A percentile compares a stretch with the other conserved stretches of the same genome.
phyloP scores from a whole-genome alignment of 2,113 vertebrate species.

The Pao palembangensis region DNA sequence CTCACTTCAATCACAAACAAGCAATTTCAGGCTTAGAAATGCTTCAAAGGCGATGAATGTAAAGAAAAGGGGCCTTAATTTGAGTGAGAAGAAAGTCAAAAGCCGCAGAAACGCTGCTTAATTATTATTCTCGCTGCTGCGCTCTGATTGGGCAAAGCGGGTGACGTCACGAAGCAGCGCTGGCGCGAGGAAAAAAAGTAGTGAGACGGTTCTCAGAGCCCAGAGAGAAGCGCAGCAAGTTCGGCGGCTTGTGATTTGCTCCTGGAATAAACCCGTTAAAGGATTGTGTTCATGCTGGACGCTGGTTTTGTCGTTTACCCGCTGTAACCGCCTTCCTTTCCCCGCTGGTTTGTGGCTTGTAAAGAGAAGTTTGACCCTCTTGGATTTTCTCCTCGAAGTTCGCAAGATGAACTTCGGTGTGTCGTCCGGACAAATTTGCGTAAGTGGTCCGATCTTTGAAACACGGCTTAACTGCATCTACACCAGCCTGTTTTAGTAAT shows the following conservation, averaged over 20 bases:
- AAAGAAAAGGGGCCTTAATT: not conserved
- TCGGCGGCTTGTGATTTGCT: not conserved
- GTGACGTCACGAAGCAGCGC: too few relatives aligned
- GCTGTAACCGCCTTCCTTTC: not conserved
- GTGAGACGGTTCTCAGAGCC: not conserved
- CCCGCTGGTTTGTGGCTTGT: conserved; percentile 7
- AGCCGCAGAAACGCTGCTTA: too few relatives aligned
- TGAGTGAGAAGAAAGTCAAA: too few relatives aligned
- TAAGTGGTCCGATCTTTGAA: conserved; percentile 37
- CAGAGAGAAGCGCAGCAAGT: not conserved
- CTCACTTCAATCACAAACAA: not conserved
- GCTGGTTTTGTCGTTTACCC: not conserved
- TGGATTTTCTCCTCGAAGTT: conserved; percentile 59
- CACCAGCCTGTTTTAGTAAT: not conserved
- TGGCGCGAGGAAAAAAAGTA: not conserved
- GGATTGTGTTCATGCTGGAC: conserved; percentile 18
- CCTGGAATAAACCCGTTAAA: conserved; percentile 32
- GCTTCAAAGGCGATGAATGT: not conserved
- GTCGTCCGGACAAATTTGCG: conserved; percentile 50
- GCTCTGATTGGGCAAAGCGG: too few relatives aligned
- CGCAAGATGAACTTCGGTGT: conserved; percentile 69
- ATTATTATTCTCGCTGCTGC: too few relatives aligned
- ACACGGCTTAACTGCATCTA: not conserved
- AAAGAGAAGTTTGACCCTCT: conserved; percentile 20
- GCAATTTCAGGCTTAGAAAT: not conserved